A percentile compares a stretch with the other conserved stretches of the same genome.
phyloP scores from a whole-genome alignment of 2,113 vertebrate genomes.

The Strigops habroptila region DNA sequence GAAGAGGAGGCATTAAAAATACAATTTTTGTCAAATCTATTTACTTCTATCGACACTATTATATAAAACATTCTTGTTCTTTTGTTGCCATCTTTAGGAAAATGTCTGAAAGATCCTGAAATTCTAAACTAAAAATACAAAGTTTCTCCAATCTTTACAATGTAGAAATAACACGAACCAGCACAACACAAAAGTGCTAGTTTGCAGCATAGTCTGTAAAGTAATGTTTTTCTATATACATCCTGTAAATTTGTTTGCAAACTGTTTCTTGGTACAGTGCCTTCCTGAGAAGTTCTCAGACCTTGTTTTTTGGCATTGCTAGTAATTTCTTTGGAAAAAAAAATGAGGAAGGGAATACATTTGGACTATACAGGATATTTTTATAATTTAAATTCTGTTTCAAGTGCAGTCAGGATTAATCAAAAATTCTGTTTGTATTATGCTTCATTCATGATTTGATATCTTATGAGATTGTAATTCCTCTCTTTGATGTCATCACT shows the following conservation, averaged over 20 bases:
- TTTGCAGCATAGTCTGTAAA: neutral
- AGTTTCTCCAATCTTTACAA: neutral
- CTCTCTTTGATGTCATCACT: neutral
- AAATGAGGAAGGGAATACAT: neutral
- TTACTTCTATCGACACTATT: neutral
- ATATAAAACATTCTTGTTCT: neutral
- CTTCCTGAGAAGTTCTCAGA: neutral
- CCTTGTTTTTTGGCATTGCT: neutral
- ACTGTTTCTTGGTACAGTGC: neutral
- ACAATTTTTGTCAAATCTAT: neutral
- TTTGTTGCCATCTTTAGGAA: neutral
- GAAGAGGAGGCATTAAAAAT: neutral
- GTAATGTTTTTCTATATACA: neutral
- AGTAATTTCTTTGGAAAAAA: neutral
- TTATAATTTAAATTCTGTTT: neutral
- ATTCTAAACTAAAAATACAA: neutral
- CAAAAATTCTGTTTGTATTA: neutral
- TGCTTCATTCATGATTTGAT: neutral
- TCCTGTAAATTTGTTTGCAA: neutral
- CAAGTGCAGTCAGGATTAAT: neutral
- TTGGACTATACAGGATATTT: neutral
- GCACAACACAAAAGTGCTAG: neutral
- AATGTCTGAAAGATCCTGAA: neutral
- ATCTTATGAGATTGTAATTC: neutral
- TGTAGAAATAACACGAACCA: accelerated